Evolutionary conservation across 2,797 vertebrate genomes (phyloP).

Genomic region (Poeciliopsis paucimaculata): DNA sequence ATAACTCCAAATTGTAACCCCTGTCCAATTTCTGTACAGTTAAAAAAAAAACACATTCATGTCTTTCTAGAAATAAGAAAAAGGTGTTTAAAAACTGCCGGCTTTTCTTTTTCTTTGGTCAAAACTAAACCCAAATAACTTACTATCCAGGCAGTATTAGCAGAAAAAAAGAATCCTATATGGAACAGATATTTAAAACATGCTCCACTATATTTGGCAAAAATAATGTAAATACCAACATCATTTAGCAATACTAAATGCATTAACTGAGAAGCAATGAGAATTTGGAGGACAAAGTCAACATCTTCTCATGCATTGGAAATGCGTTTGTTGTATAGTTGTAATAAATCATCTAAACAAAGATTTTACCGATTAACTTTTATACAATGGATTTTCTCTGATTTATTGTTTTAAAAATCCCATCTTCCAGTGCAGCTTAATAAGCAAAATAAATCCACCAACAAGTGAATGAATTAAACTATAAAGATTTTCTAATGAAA

Average conservation of each 20-base stretch:
- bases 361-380: conserved; percentile 58
- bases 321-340: conserved; percentile 40
- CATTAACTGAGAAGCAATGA: conserved; percentile 58
- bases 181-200: conserved; percentile 30
- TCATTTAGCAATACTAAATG: conserved; percentile 59
- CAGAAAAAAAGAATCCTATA: conserved; percentile 12
- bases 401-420: conserved; percentile 33
- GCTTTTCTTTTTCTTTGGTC: conserved; percentile 60
- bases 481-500: conserved; percentile 41
- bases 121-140: conserved; percentile 36
- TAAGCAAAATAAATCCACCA: conserved; percentile 22
- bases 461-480: conserved; percentile 31
- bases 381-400: conserved; percentile 45
- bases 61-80: background rate
- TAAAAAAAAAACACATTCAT: background rate
- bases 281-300: conserved; percentile 44
- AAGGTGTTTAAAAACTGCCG: conserved; percentile 23
- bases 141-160: conserved; percentile 28
- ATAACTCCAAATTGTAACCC: background rate
- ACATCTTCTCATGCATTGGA: conserved; percentile 70
- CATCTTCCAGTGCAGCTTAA: conserved; percentile 27
- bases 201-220: conserved; percentile 57
- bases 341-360: conserved; percentile 61
- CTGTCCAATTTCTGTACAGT: background rate
- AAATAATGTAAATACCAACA: conserved; percentile 46